A percentile compares a stretch with the other conserved stretches of the same genome.
These are phyloP conservation scores for Sus scrofa DNA, from an alignment of 2,113 vertebrate species.

Conservation along the genomic window T2T-Sscrofa CM000823.6:56972001-56972500, in stretches of 20 bases:
- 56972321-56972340: neutral
- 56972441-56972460: neutral
- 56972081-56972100: neutral
- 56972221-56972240: neutral
- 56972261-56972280: neutral
- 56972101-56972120: neutral
- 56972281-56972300: slow-evolving; percentile 15
- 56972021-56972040: neutral
- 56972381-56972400: neutral
- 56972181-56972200: neutral
- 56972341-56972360: slow-evolving; percentile 10
- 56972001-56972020: neutral
- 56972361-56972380: neutral
- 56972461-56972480: neutral
- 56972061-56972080: neutral
- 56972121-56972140: neutral
- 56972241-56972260: neutral
- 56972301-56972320: neutral
- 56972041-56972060: neutral
- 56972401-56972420: neutral
- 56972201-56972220: neutral
- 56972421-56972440: neutral
- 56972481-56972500: slow-evolving; percentile 4
- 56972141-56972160: neutral
- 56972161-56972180: neutral